Evolutionary conservation across 2,797 vertebrate species (phyloP).

Genomic region (Cryptoprocta ferox): DNA sequence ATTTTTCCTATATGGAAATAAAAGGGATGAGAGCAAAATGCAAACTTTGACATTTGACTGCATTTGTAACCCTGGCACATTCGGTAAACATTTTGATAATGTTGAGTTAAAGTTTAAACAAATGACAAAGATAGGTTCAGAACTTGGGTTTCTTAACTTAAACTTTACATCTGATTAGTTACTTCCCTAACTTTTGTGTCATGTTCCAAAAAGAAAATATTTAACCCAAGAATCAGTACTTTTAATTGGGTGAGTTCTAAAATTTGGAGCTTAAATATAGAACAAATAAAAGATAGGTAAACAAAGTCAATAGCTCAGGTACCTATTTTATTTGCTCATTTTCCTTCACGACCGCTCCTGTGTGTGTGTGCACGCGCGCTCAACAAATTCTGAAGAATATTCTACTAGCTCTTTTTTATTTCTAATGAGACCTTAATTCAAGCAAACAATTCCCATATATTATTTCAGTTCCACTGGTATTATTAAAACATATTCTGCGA

Average conservation of each 20-base stretch:
- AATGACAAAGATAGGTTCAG: constrained; percentile 49
- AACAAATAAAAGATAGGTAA: not conserved
- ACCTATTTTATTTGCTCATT: constrained; percentile 2
- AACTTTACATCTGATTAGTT: constrained; percentile 50
- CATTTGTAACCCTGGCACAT: constrained; percentile 66
- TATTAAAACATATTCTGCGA: not conserved
- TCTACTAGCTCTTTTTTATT: not conserved
- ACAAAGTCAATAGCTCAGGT: not conserved
- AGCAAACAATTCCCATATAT: not conserved
- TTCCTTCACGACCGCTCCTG: not conserved
- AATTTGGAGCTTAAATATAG: not conserved
- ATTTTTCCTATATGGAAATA: constrained; percentile 41
- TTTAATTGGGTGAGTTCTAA: not conserved
- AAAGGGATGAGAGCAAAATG: constrained; percentile 39
- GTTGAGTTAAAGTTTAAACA: constrained; percentile 65
- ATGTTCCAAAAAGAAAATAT: constrained; percentile 31
- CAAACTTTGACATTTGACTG: constrained; percentile 62
- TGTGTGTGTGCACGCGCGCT: not conserved
- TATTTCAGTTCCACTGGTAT: not conserved
- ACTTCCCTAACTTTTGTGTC: constrained; percentile 39
- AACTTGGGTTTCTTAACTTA: constrained; percentile 51
- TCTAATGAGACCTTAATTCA: not conserved
- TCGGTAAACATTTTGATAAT: constrained; percentile 71
- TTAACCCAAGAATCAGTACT: not conserved
- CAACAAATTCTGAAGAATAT: not conserved